Base-by-base conservation (phyloP, 2,113 vertebrate genomes). In the Elaphurus davidianus region DNA sequence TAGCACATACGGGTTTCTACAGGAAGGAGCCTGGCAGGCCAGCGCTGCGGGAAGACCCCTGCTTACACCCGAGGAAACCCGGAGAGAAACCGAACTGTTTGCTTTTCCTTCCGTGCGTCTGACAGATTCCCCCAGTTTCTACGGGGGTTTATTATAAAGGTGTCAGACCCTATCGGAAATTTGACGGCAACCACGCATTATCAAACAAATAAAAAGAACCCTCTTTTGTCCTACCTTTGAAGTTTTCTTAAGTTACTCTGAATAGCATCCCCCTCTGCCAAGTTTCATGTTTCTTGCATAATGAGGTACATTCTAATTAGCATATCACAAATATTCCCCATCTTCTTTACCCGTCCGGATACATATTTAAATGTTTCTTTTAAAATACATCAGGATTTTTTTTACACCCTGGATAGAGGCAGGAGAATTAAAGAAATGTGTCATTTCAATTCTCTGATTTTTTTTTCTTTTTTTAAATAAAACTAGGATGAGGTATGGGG, bases 321-420 rank as follows among this genome's bases (percentile, higher is more conserved):
- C 96, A 94, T 52, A 23, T 92, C 93, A 85, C 83, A 96, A 95
- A 97, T 96, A 96, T 85, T 97, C 95, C 90, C 40, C 17, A 94
- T 64, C 16, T 3, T 54, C 92, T 96, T 97, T 50, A 94, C 78
- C 93, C 71, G 36, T 64, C 87, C 23, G 36, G 43, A 89, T 97
- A 97, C 2, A 54, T 92, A 98, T 97, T 89, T 87, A 98, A 98
- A 97, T 55, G 67, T 71, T 97, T 98, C 90, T 62, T 97, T 97
- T 95, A 98, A 89, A 90, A 95, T 47, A 0, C 81, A 87, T 43
- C n/a, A 45, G 50, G 83, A 52, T 52, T 98, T 98, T 98, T 98
- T 97, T 82, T 94, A 93, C 28, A 50, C 62, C 23, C 87, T 85
- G n/a, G 52, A 90, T 45, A 84, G 81, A 94, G 23, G 36, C 1